A percentile compares a stretch with the other conserved stretches of the same genome.
These are phyloP conservation scores for Verasper variegatus DNA, from an alignment of 2,113 vertebrate species.

Conservation along the genomic window DNA sequence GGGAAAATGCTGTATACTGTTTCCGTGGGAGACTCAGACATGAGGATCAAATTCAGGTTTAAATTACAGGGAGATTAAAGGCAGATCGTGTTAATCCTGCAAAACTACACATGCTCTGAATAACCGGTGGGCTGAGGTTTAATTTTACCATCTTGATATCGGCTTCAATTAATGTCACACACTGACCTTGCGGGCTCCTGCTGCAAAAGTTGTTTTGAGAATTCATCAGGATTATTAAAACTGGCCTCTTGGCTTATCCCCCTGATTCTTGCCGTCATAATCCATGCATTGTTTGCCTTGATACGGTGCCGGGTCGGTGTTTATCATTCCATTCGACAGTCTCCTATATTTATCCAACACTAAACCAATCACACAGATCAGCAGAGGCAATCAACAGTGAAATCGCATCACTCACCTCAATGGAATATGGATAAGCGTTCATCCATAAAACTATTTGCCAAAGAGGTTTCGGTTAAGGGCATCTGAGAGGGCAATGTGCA, in stretches of 20 bases:
- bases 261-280: constrained; percentile 58
- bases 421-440: constrained; percentile 78
- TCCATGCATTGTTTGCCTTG: constrained; percentile 75
- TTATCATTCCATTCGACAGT: constrained; percentile 72
- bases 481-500: constrained; percentile 44
- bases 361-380: constrained; percentile 75
- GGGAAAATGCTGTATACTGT: too few relatives aligned
- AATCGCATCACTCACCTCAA: constrained; percentile 74
- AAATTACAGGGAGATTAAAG: constrained; percentile 68
- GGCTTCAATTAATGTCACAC: constrained; percentile 59
- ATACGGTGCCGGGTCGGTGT: constrained; percentile 44
- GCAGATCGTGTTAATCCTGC: constrained; percentile 65
- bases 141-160: constrained; percentile 41
- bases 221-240: constrained; percentile 67
- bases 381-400: constrained; percentile 80
- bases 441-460: constrained; percentile 76
- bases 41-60: constrained; percentile 65
- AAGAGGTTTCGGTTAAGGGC: constrained; percentile 71
- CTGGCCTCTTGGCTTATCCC: constrained; percentile 42
- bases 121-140: constrained; percentile 42
- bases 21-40: constrained; percentile 1
- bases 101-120: constrained; percentile 56
- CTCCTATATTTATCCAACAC: constrained; percentile 74
- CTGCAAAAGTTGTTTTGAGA: constrained; percentile 46
- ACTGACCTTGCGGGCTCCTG: constrained; percentile 62